These are phyloP conservation scores for Chaetodon trifasciatus DNA, from an alignment of 2,797 vertebrate species.

Conservation along the genomic window DNA sequence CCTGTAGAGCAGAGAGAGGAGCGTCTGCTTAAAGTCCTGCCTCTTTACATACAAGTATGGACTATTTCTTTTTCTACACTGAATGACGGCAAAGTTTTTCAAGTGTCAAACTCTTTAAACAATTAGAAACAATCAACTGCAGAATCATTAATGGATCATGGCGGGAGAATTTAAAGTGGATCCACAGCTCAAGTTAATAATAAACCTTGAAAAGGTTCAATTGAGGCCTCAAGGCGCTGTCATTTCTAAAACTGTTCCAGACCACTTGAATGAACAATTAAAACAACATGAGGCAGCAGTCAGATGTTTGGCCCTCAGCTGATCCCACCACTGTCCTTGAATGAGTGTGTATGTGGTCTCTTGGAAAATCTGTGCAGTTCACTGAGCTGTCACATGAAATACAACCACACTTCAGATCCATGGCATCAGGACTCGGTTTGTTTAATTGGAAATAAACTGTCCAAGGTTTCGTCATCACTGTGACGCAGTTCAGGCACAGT, in stretches of 20 bases:
- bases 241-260: conserved; percentile 10
- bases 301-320: conserved; percentile 60
- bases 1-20: conserved; percentile 65
- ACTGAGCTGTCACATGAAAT: conserved; percentile 28
- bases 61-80: background rate
- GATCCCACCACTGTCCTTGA: conserved; percentile 34
- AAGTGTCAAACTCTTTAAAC: background rate
- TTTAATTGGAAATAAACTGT: conserved; percentile 5
- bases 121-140: background rate
- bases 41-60: conserved; percentile 83
- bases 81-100: background rate
- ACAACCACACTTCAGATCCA: background rate
- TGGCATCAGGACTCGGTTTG: conserved; percentile 18
- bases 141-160: background rate
- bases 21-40: conserved; percentile 71
- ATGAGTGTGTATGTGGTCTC: background rate
- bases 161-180: conserved; percentile 1
- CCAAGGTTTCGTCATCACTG: background rate
- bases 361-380: conserved; percentile 24
- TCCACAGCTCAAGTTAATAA: conserved; percentile 5
- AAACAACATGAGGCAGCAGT: conserved; percentile 32
- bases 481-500: conserved; percentile 24
- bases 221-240: background rate
- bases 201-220: conserved; percentile 1
- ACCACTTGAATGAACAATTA: conserved; percentile 20